Percentiles rank a stretch among this genome's conserved stretches.
Evolutionary conservation across 2,797 vertebrate genomes (phyloP).

Genomic region (Myioborus miniatus): DNA sequence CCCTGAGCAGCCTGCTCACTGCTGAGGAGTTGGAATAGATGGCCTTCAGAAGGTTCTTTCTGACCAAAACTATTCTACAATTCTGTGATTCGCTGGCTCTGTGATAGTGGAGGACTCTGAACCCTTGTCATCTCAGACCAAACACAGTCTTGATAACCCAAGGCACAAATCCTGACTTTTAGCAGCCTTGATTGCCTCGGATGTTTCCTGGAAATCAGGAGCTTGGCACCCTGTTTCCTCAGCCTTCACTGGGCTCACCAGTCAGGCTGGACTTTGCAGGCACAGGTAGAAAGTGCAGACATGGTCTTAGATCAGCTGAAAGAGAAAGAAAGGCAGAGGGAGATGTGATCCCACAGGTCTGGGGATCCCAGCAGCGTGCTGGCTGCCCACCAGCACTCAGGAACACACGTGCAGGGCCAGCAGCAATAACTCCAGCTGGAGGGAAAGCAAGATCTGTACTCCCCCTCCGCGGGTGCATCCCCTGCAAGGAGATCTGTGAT

Average conservation of each 20-base stretch:
- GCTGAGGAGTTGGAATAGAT: background rate
- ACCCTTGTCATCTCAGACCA: background rate
- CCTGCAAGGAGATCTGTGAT: background rate
- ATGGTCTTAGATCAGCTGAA: background rate
- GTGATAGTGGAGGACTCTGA: background rate
- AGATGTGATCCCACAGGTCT: background rate
- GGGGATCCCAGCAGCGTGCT: background rate
- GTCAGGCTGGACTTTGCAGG: background rate
- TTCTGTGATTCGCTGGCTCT: background rate
- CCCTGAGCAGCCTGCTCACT: background rate
- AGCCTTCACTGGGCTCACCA: background rate
- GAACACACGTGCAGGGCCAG: accelerated
- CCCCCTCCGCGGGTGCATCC: background rate
- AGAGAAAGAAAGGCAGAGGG: background rate
- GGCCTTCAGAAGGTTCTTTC: background rate
- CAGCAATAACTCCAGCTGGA: background rate
- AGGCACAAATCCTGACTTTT: background rate
- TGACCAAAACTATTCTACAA: background rate
- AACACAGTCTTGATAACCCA: background rate
- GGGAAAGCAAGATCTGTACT: background rate
- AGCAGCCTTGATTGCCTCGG: background rate
- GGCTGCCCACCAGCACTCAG: background rate
- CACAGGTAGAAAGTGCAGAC: background rate
- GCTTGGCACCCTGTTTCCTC: background rate
- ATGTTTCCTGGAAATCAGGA: background rate